These are phyloP conservation scores for Psophia crepitans DNA, from an alignment of 2,113 vertebrate species.

Conservation along the genomic window DNA sequence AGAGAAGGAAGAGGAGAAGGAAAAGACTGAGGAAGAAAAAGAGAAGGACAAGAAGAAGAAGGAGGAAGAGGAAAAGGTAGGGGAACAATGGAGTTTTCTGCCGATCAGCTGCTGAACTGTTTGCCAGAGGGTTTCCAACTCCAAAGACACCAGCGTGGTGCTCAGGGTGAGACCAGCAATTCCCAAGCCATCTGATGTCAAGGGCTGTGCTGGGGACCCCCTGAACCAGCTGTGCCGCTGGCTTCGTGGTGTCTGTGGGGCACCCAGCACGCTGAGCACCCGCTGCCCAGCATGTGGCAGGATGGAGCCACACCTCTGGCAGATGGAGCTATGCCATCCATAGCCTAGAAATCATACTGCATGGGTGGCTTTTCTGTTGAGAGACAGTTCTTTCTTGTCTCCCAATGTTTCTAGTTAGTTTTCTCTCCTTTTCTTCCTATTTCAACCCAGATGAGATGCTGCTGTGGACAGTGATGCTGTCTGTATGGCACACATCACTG, in stretches of 20 bases:
- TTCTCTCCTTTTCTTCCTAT: background rate
- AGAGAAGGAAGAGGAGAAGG: background rate
- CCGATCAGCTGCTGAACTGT: background rate
- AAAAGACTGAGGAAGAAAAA: background rate
- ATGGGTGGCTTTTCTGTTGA: background rate
- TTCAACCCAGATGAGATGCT: background rate
- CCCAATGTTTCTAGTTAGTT: background rate
- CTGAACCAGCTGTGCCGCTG: background rate
- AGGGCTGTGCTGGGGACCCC: accelerated
- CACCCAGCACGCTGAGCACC: background rate
- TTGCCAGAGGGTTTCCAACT: background rate
- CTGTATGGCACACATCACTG: background rate
- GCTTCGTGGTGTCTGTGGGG: background rate
- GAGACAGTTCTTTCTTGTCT: background rate
- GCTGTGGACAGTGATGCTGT: background rate
- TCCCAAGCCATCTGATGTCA: background rate
- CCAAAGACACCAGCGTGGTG: accelerated
- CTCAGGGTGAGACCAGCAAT: background rate
- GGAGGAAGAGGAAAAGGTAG: constrained; percentile 48
- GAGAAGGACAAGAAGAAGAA: background rate
- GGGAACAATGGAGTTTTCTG: background rate
- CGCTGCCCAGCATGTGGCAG: accelerated
- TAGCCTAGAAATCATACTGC: background rate
- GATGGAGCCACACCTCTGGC: background rate
- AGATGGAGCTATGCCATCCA: background rate